Percentiles rank a stretch among this genome's conserved stretches.
These are phyloP conservation scores for Etheostoma spectabile DNA, from an alignment of 2,113 vertebrate genomes.

Conservation along the genomic window DNA sequence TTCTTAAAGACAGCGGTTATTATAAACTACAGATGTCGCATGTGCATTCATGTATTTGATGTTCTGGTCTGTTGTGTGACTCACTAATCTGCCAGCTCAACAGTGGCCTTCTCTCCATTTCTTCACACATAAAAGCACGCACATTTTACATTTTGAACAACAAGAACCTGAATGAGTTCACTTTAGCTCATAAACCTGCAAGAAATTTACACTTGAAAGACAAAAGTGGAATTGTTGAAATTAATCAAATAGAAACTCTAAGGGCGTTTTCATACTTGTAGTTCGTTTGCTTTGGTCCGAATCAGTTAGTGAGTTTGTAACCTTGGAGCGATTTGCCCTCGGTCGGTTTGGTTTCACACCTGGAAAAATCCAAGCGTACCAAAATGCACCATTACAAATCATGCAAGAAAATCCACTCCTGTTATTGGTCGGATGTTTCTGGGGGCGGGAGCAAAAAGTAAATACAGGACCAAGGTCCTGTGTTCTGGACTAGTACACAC, in stretches of 20 bases:
- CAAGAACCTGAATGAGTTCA: slow-evolving; percentile 24
- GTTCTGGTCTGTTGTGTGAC: slow-evolving; percentile 17
- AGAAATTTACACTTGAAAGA: slow-evolving; percentile 53
- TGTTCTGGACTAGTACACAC: no score
- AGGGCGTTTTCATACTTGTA: no score
- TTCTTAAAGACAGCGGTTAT: slow-evolving; percentile 9
- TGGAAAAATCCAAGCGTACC: no score
- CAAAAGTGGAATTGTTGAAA: slow-evolving; percentile 67
- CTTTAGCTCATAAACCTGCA: slow-evolving; percentile 43
- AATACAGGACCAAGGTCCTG: no score
- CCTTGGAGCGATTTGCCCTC: no score
- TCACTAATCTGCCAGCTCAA: slow-evolving; percentile 44
- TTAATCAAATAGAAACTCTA: slow-evolving; percentile 65
- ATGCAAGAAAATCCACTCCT: no score
- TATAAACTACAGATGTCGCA: slow-evolving; percentile 16
- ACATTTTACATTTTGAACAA: slow-evolving; percentile 26
- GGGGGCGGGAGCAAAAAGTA: no score
- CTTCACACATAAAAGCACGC: neutral
- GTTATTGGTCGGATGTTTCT: no score
- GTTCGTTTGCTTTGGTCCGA: no score
- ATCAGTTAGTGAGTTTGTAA: no score
- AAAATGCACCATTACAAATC: no score
- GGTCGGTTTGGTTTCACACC: no score
- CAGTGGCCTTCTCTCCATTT: slow-evolving; percentile 12
- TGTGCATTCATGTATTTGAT: slow-evolving; percentile 18